phyloP scores from a whole-genome alignment of 2,797 vertebrate genomes.

The Propithecus deckenii region DNA sequence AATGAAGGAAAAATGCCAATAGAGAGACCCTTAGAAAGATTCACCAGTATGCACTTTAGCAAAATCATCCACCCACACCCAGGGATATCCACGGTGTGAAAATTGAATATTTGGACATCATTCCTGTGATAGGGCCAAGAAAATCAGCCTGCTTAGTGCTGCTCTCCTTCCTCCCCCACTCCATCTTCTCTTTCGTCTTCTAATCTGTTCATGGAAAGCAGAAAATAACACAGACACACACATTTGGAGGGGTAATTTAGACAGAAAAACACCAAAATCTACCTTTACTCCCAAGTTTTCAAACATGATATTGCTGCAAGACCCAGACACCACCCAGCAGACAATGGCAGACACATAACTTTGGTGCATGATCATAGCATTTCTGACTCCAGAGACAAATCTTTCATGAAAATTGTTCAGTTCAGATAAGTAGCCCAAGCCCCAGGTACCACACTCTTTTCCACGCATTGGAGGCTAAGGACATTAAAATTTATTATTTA shows the following conservation, averaged over 20 bases:
- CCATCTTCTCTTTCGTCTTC: neutral
- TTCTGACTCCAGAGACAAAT: neutral
- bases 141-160: neutral
- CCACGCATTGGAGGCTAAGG: neutral
- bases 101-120: neutral
- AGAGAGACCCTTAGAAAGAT: neutral
- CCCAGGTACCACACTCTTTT: neutral
- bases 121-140: accelerated
- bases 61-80: neutral
- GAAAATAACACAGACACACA: neutral
- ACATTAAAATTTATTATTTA: neutral
- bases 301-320: neutral
- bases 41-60: neutral
- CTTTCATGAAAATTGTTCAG: neutral
- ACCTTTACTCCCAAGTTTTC: neutral
- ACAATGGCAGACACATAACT: neutral
- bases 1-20: neutral
- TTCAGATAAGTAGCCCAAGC: neutral
- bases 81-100: neutral
- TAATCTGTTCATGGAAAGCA: neutral
- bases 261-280: neutral
- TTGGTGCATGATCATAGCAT: neutral
- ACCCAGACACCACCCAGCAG: neutral
- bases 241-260: neutral
- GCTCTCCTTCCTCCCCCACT: neutral